Evolutionary conservation across 2,797 vertebrate genomes (phyloP).

Genomic region (Nyctalus aviator): DNA sequence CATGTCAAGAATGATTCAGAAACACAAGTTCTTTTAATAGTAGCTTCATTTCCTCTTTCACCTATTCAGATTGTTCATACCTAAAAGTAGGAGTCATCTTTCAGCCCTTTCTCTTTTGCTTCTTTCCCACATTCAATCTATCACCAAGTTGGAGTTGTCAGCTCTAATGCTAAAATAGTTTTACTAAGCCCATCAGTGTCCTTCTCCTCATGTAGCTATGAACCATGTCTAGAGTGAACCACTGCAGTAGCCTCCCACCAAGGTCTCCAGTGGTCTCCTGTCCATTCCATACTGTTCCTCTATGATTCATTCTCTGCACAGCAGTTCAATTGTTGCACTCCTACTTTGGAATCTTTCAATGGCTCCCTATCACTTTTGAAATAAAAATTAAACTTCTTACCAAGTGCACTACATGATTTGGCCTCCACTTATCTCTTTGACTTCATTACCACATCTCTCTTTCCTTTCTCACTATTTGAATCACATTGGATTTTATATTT

Average conservation of each 20-base stretch:
- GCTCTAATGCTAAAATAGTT: neutral
- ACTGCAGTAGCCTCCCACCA: neutral
- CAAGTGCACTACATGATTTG: neutral
- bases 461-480: neutral
- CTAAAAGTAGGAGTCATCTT: conserved; percentile 23
- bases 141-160: neutral
- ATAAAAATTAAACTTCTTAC: neutral
- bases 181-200: neutral
- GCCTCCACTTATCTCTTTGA: neutral
- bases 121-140: neutral
- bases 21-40: neutral
- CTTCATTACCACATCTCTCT: neutral
- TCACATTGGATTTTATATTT: neutral
- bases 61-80: neutral
- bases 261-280: neutral
- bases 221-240: neutral
- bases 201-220: neutral
- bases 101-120: neutral
- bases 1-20: conserved; percentile 8
- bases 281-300: neutral
- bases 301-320: neutral
- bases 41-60: conserved; percentile 3
- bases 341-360: neutral
- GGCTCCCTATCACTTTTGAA: neutral
- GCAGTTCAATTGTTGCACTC: neutral